Conservation (phyloP, 2,797 vertebrate species). For the Betta splendens region DNA sequence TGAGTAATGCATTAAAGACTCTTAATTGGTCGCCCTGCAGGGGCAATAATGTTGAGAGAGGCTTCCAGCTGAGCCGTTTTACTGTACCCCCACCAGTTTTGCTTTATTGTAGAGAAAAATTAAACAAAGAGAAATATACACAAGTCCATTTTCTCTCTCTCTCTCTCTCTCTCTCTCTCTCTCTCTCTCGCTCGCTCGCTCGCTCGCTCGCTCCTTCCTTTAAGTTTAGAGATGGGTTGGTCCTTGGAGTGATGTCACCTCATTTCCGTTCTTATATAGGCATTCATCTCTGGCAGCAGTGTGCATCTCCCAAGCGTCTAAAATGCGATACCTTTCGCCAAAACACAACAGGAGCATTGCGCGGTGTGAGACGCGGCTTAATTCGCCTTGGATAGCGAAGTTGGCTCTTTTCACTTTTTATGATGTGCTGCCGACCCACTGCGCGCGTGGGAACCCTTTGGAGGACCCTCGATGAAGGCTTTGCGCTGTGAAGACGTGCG, state of each 20-base stretch:
- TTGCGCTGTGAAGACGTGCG: conserved; percentile 6
- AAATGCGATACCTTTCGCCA: conserved; percentile 35
- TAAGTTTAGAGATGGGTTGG: conserved; percentile 62
- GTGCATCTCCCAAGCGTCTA: conserved; percentile 31
- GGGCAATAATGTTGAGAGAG: conserved; percentile 37
- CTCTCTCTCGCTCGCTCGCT: conserved; percentile 4
- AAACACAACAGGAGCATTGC: conserved; percentile 49
- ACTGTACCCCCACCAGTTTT: neutral
- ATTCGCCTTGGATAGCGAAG: conserved; percentile 5
- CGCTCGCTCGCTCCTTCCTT: conserved; percentile 8
- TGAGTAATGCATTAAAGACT: conserved; percentile 19
- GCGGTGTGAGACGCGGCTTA: conserved; percentile 19
- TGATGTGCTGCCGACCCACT: conserved; percentile 15
- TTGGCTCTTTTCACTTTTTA: neutral
- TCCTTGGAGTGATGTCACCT: conserved; percentile 72
- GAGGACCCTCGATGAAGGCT: conserved; percentile 10
- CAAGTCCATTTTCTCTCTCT: conserved; percentile 10
- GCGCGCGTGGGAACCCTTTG: conserved; percentile 8
- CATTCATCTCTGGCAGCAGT: conserved; percentile 44
- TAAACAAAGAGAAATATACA: conserved; percentile 7
- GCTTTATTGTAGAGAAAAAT: neutral
- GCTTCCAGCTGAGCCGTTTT: conserved; percentile 20
- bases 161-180: conserved; percentile 4
- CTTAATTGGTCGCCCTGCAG: conserved; percentile 29
- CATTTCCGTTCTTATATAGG: conserved; percentile 48